Evolutionary conservation across 2,797 vertebrate species (phyloP), one percentile per base, ranked within the genome.

Genomic region (Ctenopoma kingsleyae): DNA sequence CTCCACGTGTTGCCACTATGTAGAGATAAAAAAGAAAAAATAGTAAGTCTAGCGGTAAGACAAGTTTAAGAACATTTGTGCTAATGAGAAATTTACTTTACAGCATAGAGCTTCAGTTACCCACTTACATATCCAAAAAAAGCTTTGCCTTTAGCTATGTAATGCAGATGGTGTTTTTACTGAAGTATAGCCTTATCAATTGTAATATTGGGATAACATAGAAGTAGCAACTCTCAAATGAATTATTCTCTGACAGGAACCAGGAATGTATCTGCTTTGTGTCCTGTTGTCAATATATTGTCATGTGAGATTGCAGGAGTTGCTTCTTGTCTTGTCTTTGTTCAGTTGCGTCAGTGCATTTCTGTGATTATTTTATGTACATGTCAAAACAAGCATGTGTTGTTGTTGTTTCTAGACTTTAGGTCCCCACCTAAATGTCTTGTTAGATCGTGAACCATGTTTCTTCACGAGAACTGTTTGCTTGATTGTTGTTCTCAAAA

Each of bases 1-100:
- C 87, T 99, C 97, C 77, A 99, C 92, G 0, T 98, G 97, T 72
- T 98, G 96, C 97, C 96, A 98, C 80, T 97, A 92, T 53, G 87
- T 68, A 11, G 0, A 15, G 23, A 2, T 27, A 46, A 63, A 58
- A 15, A 52, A n/a, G 17, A 23, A n/a, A 12, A 44, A 46, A 23
- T 13, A 16, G 57, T 5, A 16, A 5, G 58, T 40, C 3, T 4
- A 35, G 13, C n/a, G 15, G 27, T 11, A 40, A 60, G 17, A 35
- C 35, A 10, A 25, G 20, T 40, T 6, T 13, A 8, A 41, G 2
- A 51, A 9, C 11, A 13, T 23, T 5, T 23, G 20, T 27, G 20
- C 4, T 8, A 17, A 44, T 32, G 41, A 19, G 17, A 1, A 27
- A 56, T 61, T 22, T 17, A 38, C 17, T 51, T 30, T 30, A 17